Conservation (phyloP, 2,888 invertebrate genomes). For the Meiosimyza decipiens region DNA sequence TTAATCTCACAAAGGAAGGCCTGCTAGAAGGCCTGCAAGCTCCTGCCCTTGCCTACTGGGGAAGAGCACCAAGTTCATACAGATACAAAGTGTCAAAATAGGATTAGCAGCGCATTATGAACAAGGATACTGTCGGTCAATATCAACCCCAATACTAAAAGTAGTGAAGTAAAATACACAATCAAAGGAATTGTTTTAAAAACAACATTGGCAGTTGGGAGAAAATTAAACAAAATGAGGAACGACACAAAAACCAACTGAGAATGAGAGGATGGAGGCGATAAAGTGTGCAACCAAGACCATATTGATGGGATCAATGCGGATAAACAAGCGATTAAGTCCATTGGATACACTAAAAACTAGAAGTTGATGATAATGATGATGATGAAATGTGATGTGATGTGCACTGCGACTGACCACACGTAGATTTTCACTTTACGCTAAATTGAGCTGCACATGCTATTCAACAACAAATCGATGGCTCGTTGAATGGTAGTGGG, state of each 20-base stretch:
- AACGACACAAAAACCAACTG: too few relatives aligned
- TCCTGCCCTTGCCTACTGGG: too few relatives aligned
- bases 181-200: background rate
- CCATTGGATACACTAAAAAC: background rate
- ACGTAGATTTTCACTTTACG: constrained; percentile 25
- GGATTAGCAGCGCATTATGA: constrained; percentile 17
- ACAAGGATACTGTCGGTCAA: too few relatives aligned
- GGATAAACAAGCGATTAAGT: constrained; percentile 44
- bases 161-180: background rate
- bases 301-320: constrained; percentile 31
- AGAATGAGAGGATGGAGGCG: too few relatives aligned
- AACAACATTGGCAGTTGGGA: too few relatives aligned
- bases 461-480: background rate
- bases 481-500: background rate
- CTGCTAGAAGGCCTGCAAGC: too few relatives aligned
- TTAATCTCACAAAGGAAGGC: too few relatives aligned
- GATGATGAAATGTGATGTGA: background rate
- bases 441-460: constrained; percentile 28
- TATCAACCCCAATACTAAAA: too few relatives aligned
- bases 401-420: constrained; percentile 14
- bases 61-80: background rate
- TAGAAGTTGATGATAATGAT: background rate
- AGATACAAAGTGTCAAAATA: constrained; percentile 8
- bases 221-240: too few relatives aligned
- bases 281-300: background rate